A percentile compares a stretch with the other conserved stretches of the same genome.
These are phyloP conservation scores for Odontothrips loti DNA, from an alignment of 2,888 invertebrate species.

Conservation along the genomic window DNA sequence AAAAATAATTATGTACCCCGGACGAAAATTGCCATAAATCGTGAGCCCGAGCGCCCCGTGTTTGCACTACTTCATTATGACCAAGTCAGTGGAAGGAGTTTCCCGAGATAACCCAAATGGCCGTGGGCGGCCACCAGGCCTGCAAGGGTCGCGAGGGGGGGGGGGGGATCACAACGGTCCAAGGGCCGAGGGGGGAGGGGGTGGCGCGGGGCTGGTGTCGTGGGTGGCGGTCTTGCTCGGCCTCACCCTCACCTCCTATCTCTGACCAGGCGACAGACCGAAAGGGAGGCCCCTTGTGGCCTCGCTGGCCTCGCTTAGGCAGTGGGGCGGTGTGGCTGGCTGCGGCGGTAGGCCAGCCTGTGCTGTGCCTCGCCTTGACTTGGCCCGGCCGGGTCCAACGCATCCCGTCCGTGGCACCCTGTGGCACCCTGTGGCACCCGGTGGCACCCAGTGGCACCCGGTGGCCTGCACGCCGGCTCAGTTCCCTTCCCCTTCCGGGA, in stretches of 20 bases:
- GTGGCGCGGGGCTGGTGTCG: neutral
- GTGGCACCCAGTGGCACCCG: no score
- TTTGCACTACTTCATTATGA: conserved; percentile 11
- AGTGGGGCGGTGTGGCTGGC: neutral
- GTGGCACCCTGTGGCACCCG: no score
- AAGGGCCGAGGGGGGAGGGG: neutral
- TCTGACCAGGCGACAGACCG: neutral
- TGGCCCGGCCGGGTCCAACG: no score
- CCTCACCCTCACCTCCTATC: neutral
- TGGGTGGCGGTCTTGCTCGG: neutral
- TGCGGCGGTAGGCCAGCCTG: neutral
- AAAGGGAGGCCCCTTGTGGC: neutral
- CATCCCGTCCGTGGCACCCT: no score
- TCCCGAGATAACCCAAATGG: neutral
- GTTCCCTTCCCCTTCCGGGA: no score
- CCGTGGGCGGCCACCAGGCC: neutral
- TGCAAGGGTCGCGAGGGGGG: neutral
- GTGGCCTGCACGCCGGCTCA: no score
- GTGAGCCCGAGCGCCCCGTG: neutral
- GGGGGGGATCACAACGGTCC: neutral
- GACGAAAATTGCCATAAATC: no score
- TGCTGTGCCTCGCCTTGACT: no score
- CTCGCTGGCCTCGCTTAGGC: neutral
- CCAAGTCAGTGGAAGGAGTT: conserved; percentile 6
- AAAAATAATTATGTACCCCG: no score